Percentiles rank a stretch among this genome's conserved stretches.
Conservation (phyloP, 2,888 invertebrate species). For the Tiliacea aurago region DNA sequence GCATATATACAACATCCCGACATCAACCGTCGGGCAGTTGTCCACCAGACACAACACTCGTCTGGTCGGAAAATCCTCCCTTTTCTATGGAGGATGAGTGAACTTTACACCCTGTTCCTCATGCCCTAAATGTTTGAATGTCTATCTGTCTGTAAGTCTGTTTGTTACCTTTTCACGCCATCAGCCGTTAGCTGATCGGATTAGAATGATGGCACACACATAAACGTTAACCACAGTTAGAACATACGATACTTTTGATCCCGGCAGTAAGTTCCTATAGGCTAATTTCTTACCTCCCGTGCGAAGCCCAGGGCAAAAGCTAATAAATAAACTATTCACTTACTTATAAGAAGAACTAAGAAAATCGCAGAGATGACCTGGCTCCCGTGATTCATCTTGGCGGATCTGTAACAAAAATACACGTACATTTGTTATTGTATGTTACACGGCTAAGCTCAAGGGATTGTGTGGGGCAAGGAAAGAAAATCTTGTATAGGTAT, state of each 20-base stretch:
- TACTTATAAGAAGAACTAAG: conserved; percentile 70
- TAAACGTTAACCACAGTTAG: neutral
- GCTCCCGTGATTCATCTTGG: conserved; percentile 59
- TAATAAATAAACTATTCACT: conserved; percentile 58
- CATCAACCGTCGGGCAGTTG: too few relatives aligned
- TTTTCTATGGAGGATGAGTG: too few relatives aligned
- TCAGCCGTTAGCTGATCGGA: neutral
- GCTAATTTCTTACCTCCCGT: too few relatives aligned
- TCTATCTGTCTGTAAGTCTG: too few relatives aligned
- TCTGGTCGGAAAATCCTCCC: too few relatives aligned
- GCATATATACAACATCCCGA: too few relatives aligned
- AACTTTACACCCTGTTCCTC: too few relatives aligned
- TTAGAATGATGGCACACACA: neutral
- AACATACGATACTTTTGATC: neutral
- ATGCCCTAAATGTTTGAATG: too few relatives aligned
- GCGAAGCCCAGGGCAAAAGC: neutral
- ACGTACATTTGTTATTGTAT: conserved; percentile 35
- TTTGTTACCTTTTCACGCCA: neutral
- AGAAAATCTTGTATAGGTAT: neutral
- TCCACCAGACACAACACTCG: too few relatives aligned
- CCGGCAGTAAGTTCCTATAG: too few relatives aligned
- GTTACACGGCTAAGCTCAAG: conserved; percentile 11
- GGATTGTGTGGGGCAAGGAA: conserved; percentile 7
- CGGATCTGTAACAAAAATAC: conserved; percentile 64
- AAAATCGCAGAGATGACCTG: conserved; percentile 62